Percentiles rank a stretch among this genome's conserved stretches.
Conservation (phyloP, 1,140 invertebrate species). For the Pomacea maculata region DNA sequence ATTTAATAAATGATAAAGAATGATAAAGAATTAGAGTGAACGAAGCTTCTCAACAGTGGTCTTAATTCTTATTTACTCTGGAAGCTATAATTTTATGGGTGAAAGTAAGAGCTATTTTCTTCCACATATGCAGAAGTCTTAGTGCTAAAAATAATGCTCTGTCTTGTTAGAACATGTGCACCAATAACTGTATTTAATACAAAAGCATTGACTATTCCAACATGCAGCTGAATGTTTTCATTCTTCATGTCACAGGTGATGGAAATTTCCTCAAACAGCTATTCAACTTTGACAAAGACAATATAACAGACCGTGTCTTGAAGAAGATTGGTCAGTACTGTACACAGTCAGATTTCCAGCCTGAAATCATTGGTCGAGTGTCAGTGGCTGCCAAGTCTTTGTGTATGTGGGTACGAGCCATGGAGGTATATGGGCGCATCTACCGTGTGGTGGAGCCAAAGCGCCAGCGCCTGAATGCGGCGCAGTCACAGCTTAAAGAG, state of each 20-base stretch:
- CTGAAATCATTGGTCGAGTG: conserved; percentile 74
- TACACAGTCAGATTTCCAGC: conserved; percentile 83
- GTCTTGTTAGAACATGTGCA: no score
- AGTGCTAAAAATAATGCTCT: no score
- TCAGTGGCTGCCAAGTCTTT: conserved; percentile 83
- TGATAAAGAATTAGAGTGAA: no score
- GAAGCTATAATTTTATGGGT: no score
- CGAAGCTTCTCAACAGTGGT: no score
- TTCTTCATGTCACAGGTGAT: conserved; percentile 57
- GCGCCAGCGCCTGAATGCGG: conserved; percentile 78
- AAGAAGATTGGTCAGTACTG: conserved; percentile 83
- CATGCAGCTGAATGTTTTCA: neutral
- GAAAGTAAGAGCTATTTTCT: no score
- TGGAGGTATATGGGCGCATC: conserved; percentile 87
- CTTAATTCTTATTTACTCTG: no score
- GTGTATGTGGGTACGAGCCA: conserved; percentile 89
- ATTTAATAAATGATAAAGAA: no score
- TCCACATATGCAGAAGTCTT: no score
- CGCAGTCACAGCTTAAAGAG: conserved; percentile 75
- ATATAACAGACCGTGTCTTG: conserved; percentile 82
- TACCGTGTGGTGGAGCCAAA: conserved; percentile 86
- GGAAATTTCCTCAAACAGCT: conserved; percentile 71
- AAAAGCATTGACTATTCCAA: neutral
- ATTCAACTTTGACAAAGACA: conserved; percentile 87
- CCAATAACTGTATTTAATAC: no score